Percentiles rank a stretch among this genome's conserved stretches.
These are phyloP conservation scores for Phalanger gymnotis DNA, from an alignment of 2,797 vertebrate genomes.

Conservation along the genomic window DNA sequence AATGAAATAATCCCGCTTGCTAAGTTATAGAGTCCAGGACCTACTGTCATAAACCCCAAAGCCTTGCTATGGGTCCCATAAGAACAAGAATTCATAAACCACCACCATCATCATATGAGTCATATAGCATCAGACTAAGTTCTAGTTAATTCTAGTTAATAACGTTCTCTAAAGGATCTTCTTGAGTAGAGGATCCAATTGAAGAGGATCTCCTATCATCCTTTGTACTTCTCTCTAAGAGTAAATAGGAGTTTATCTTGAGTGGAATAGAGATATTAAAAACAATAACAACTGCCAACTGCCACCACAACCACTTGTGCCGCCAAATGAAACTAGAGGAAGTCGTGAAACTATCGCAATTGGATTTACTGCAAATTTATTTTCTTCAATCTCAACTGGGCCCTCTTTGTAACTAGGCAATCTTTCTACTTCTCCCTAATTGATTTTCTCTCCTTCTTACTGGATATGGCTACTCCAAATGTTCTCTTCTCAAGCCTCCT, in stretches of 20 bases:
- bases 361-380: no score
- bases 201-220: neutral
- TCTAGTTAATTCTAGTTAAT: neutral
- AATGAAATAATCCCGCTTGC: conserved; percentile 2
- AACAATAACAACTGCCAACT: neutral
- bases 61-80: neutral
- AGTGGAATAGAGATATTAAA: neutral
- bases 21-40: neutral
- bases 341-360: no score
- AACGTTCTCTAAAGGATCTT: neutral
- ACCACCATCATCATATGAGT: no score
- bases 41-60: neutral
- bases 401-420: no score
- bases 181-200: neutral
- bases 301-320: neutral
- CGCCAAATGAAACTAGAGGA: no score
- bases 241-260: neutral
- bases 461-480: no score
- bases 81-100: neutral
- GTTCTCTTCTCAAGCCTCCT: no score
- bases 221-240: neutral
- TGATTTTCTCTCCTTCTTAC: no score
- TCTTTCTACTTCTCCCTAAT: no score
- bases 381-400: no score
- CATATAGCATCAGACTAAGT: neutral